Percentiles rank a stretch among this genome's conserved stretches.
Conservation (phyloP, 2,113 vertebrate genomes). For the Nestor notabilis region DNA sequence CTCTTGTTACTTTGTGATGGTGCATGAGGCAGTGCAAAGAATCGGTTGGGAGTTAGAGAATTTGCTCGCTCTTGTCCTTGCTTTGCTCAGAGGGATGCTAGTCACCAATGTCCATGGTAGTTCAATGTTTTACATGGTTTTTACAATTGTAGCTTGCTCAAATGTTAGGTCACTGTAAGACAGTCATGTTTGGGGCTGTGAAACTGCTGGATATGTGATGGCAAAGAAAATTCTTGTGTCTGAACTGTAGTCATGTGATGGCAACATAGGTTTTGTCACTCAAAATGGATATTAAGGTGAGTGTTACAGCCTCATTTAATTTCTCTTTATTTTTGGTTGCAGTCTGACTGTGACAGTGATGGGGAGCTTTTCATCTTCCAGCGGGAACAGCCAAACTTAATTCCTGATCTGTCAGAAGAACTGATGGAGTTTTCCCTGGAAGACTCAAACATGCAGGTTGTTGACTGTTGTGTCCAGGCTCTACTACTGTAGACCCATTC, state of each 20-base stretch:
- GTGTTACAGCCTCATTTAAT: background rate
- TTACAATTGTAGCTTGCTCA: background rate
- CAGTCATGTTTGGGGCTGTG: background rate
- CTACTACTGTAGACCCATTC: background rate
- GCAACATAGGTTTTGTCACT: background rate
- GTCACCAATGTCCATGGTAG: accelerated
- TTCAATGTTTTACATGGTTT: accelerated
- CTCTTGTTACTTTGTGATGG: background rate
- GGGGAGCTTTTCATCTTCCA: slow-evolving; percentile 77
- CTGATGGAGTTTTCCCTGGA: slow-evolving; percentile 51
- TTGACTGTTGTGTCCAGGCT: background rate
- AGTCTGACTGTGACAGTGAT: slow-evolving; percentile 78
- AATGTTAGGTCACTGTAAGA: background rate
- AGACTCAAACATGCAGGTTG: slow-evolving; percentile 63
- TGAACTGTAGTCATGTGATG: background rate
- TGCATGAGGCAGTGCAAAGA: background rate
- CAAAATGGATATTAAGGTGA: background rate
- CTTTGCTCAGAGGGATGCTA: background rate
- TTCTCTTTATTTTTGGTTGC: background rate
- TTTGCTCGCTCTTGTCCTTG: accelerated
- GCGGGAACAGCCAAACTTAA: slow-evolving; percentile 64
- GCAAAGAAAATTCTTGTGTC: background rate
- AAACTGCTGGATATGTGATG: background rate
- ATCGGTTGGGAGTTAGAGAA: background rate
- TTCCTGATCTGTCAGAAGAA: slow-evolving; percentile 70